Conservation (phyloP, 2,888 invertebrate genomes). For the Autographa pulchrina region DNA sequence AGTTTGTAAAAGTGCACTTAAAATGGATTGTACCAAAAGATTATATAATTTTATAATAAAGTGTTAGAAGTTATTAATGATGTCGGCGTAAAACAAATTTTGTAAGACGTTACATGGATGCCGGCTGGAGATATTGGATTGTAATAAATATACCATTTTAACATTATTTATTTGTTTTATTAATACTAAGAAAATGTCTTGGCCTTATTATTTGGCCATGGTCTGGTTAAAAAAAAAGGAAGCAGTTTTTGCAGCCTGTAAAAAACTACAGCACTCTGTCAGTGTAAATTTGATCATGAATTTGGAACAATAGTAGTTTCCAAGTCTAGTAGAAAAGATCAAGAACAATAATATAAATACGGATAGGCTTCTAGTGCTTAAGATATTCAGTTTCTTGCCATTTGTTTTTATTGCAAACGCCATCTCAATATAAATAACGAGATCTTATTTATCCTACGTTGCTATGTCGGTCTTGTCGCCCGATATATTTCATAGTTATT, state of each 20-base stretch:
- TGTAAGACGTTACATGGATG: slow-evolving; percentile 82
- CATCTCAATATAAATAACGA: not conserved
- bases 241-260: not conserved
- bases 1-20: slow-evolving; percentile 88
- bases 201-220: no score
- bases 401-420: not conserved
- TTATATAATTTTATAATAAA: slow-evolving; percentile 89
- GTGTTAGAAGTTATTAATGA: slow-evolving; percentile 82
- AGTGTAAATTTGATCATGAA: no score
- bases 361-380: no score
- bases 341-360: no score
- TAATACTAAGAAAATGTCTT: slow-evolving; percentile 16
- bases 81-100: slow-evolving; percentile 84
- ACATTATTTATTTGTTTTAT: slow-evolving; percentile 80
- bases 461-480: not conserved
- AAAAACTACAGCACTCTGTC: no score
- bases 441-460: not conserved
- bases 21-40: slow-evolving; percentile 88
- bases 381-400: not conserved
- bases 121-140: slow-evolving; percentile 86
- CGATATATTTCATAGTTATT: not conserved
- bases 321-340: no score
- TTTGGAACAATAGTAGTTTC: no score
- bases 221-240: not conserved
- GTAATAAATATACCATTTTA: slow-evolving; percentile 90